A percentile compares a stretch with the other conserved stretches of the same genome.
Evolutionary conservation across 1,140 invertebrate species (phyloP).

Genomic region (Drosophila funebris): DNA sequence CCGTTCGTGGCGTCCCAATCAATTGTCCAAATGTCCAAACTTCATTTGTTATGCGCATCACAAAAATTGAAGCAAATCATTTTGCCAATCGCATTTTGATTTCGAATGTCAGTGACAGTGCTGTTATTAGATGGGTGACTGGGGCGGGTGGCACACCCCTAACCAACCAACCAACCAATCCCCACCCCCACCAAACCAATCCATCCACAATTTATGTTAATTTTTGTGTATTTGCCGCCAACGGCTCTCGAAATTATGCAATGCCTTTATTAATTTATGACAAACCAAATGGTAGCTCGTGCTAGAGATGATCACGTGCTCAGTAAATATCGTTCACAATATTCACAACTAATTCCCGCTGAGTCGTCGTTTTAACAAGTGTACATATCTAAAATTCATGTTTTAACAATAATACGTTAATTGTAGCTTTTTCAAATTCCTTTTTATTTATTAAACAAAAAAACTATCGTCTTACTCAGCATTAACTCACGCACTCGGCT

Average conservation of each 20-base stretch:
- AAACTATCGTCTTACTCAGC: no score
- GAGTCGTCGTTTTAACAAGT: neutral
- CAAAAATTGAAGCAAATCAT: conserved; percentile 82
- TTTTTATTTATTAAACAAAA: no score
- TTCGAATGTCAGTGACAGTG: conserved; percentile 69
- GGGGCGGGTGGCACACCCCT: neutral
- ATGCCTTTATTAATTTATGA: conserved; percentile 79
- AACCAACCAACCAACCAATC: neutral
- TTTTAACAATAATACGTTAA: no score
- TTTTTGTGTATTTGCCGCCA: conserved; percentile 72
- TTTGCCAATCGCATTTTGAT: conserved; percentile 82
- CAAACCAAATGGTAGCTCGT: conserved; percentile 53
- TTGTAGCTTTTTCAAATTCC: no score
- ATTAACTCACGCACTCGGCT: no score
- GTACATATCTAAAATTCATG: no score
- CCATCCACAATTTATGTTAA: conserved; percentile 73
- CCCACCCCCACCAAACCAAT: neutral
- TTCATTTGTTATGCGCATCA: conserved; percentile 81
- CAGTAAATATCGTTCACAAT: neutral
- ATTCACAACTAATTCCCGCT: neutral
- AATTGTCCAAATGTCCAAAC: conserved; percentile 81
- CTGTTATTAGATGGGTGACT: conserved; percentile 51
- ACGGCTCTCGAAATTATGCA: conserved; percentile 73
- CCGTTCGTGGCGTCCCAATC: conserved; percentile 67
- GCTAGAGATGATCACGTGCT: conserved; percentile 43